These are phyloP conservation scores for Astyanax mexicanus DNA, from an alignment of 2,797 vertebrate species.

Conservation along the genomic window DNA sequence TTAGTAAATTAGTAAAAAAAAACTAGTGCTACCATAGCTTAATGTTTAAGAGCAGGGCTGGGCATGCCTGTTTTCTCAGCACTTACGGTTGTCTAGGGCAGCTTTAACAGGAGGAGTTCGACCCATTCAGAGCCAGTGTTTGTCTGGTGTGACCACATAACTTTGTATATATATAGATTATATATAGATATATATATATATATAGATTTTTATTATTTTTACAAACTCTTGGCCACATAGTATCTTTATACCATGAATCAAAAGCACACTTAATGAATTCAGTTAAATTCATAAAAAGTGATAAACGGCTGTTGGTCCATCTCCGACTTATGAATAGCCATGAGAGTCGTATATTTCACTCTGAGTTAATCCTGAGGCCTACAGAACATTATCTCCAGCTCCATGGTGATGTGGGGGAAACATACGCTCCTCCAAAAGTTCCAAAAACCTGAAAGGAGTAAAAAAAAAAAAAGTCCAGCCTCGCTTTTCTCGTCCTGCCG, in stretches of 20 bases:
- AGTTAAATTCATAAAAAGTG: background rate
- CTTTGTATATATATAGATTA: too few species aligned
- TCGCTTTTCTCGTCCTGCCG: constrained; percentile 18
- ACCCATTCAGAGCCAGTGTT: too few species aligned
- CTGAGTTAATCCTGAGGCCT: background rate
- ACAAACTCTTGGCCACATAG: background rate
- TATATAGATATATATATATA: too few species aligned
- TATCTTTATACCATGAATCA: background rate
- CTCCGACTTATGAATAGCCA: background rate
- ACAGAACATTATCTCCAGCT: constrained; percentile 11
- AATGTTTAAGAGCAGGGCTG: too few species aligned
- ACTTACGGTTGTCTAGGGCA: too few species aligned
- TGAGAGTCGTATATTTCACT: background rate
- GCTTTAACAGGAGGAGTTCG: too few species aligned
- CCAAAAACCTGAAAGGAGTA: background rate
- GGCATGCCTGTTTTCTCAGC: too few species aligned
- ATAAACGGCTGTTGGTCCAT: background rate
- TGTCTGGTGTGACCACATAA: background rate
- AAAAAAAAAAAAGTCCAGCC: constrained; percentile 6
- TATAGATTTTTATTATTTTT: background rate
- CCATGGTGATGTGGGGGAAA: background rate
- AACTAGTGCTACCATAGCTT: too few species aligned
- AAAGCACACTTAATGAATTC: background rate
- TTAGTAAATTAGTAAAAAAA: too few species aligned
- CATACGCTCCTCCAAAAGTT: background rate